A percentile compares a stretch with the other conserved stretches of the same genome.
Conservation (phyloP, 2,888 invertebrate genomes). For the Chironomus riparius region DNA sequence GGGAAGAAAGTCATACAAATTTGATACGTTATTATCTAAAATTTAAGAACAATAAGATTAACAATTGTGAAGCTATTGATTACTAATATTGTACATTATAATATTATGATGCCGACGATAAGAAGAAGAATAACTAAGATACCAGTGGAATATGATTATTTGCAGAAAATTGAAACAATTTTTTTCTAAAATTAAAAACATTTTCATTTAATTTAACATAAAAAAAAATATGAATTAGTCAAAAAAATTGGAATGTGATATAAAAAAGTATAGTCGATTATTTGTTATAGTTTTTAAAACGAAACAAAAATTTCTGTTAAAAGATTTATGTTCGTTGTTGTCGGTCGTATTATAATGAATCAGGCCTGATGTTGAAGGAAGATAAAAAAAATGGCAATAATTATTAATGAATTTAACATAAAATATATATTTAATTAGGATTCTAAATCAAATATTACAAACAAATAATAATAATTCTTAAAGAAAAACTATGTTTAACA, state of each 20-base stretch:
- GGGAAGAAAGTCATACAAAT: not conserved
- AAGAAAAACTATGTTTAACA: not conserved
- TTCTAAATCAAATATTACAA: not conserved
- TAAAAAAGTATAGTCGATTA: conserved; percentile 40
- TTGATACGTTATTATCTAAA: not conserved
- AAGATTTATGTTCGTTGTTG: not conserved
- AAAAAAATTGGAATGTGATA: conserved; percentile 42
- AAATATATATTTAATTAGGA: not conserved
- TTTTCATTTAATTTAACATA: not conserved
- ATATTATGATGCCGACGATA: not conserved
- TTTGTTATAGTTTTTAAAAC: conserved; percentile 30
- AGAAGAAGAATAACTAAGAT: not conserved
- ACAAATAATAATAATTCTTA: not conserved
- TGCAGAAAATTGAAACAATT: not conserved
- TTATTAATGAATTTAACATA: not conserved
- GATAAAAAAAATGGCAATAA: not conserved
- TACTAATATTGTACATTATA: not conserved
- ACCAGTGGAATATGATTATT: not conserved
- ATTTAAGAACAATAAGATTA: not conserved
- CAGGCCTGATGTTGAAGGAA: not conserved
- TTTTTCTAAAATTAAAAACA: no score
- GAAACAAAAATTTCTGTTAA: not conserved
- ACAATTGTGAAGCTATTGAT: not conserved
- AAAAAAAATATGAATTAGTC: conserved; percentile 11
- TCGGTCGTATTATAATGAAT: not conserved